Percentiles rank a stretch among this genome's conserved stretches.
Conservation (phyloP, 2,888 invertebrate species). For the Philhelius pedissequus region DNA sequence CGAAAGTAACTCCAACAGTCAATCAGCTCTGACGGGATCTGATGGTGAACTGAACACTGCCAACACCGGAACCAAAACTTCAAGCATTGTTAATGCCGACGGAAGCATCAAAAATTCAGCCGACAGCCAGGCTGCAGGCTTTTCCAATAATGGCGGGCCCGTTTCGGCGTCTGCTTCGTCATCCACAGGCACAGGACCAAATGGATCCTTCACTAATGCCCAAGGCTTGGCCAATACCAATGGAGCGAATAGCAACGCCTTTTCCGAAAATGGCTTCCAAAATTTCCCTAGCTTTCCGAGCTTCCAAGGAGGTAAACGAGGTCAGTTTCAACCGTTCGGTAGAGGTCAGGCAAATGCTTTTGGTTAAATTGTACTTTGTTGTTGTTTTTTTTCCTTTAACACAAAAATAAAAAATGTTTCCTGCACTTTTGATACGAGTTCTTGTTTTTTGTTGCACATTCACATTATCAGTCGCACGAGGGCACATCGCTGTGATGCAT, state of each 20-base stretch:
- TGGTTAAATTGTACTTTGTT: constrained; percentile 44
- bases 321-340: constrained; percentile 10
- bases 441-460: constrained; percentile 4
- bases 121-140: constrained; percentile 72
- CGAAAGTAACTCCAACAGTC: constrained; percentile 74
- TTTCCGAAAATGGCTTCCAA: constrained; percentile 67
- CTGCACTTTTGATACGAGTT: constrained; percentile 29
- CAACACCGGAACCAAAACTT: constrained; percentile 72
- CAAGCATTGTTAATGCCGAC: constrained; percentile 71
- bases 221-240: constrained; percentile 32
- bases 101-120: constrained; percentile 74
- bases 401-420: constrained; percentile 1
- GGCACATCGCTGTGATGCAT: neutral
- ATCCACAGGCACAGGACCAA: constrained; percentile 42
- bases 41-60: constrained; percentile 72
- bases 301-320: neutral
- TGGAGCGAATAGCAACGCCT: constrained; percentile 59
- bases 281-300: neutral
- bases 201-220: constrained; percentile 49
- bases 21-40: constrained; percentile 74
- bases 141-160: constrained; percentile 57
- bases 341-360: constrained; percentile 26
- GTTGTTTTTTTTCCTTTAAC: constrained; percentile 1
- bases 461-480: neutral
- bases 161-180: constrained; percentile 55